Evolutionary conservation across 2,888 invertebrate genomes (phyloP), one percentile per base, ranked within the genome.

Genomic region (Hemistola chrysoprasaria): DNA sequence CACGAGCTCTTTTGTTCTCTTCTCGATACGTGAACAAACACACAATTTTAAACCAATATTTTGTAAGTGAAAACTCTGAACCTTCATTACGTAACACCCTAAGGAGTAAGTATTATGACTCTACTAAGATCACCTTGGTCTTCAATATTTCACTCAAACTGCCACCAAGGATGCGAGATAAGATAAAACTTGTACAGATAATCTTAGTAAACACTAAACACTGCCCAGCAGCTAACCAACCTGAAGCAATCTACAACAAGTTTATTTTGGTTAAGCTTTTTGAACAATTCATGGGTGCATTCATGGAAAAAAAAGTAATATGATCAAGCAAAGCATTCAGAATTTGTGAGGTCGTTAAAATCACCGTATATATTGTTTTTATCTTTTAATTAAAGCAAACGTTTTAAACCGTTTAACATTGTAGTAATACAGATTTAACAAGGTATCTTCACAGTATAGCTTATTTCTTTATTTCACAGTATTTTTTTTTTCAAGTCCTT

Each of bases 131-230:
- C 39, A 34, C 48, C 44, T 49, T 47, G 53, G 53, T 64, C 56
- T 61, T 66, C 59, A 59, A 63, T 66, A 65, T 56, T 59, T 61
- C 38, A 63, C 56, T 51, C 47, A 49, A 56, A 63, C 61, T 63
- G 60, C 63, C 66, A 69, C 65, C 62, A 63, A 65, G 59, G 52
- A 58, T 58, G 56, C 50, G 43, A 74, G 77, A 77, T 77, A 65
- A 78, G 75, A 75, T 79, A 74, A 70, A 59, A 42, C 53, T 43
- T 35, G 41, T 40, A 40, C 43, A 66, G 67, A 73, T 74, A 70
- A 65, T 62, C 50, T 54, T 48, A 44, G 58, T 54, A 54, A 54
- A 59, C 59, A 53, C 35, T 41, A 16, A 16, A 16, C 16, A 16
- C 16, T 16, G 16, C 16, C 16, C 16, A 4, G 16, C 16, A 16